phyloP scores from a whole-genome alignment of 2,888 invertebrate species.

The Galerucella calmariensis region DNA sequence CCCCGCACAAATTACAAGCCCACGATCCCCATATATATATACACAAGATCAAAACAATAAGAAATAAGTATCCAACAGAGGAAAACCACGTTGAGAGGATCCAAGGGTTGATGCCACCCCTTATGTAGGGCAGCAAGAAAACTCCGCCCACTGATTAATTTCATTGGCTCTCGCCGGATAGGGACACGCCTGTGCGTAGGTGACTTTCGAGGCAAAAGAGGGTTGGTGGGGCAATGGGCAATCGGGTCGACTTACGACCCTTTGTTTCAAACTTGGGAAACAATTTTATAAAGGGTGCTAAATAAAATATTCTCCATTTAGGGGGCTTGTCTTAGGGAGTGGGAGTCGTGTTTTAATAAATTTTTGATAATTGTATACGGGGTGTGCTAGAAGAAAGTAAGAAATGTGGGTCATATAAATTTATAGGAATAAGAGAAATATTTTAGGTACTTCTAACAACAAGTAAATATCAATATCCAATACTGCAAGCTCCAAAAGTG shows the following conservation, averaged over 20 bases:
- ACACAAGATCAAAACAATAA: slow-evolving; percentile 41
- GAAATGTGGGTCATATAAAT: slow-evolving; percentile 18
- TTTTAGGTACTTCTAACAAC: too few species aligned
- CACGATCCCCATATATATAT: slow-evolving; percentile 37
- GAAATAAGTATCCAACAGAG: slow-evolving; percentile 40
- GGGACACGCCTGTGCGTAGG: slow-evolving; percentile 54
- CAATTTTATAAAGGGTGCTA: slow-evolving; percentile 41
- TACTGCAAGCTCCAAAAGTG: too few species aligned
- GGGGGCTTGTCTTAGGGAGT: slow-evolving; percentile 31
- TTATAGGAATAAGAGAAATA: too few species aligned
- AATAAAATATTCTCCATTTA: slow-evolving; percentile 38
- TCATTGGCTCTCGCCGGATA: slow-evolving; percentile 29
- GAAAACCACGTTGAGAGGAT: slow-evolving; percentile 36
- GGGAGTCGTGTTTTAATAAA: slow-evolving; percentile 29
- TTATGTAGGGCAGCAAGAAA: slow-evolving; percentile 31
- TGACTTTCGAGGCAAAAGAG: slow-evolving; percentile 30
- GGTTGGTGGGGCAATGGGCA: slow-evolving; percentile 39
- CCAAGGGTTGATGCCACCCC: slow-evolving; percentile 37
- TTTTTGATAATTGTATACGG: slow-evolving; percentile 19
- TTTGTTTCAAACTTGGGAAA: slow-evolving; percentile 40
- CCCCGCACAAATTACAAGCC: slow-evolving; percentile 31
- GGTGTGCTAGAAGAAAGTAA: slow-evolving; percentile 12
- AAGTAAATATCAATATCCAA: too few species aligned
- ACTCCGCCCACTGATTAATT: slow-evolving; percentile 28
- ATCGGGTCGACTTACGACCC: slow-evolving; percentile 45